Evolutionary conservation across 2,113 vertebrate genomes (phyloP).

Genomic region (Seriola aureovittata): DNA sequence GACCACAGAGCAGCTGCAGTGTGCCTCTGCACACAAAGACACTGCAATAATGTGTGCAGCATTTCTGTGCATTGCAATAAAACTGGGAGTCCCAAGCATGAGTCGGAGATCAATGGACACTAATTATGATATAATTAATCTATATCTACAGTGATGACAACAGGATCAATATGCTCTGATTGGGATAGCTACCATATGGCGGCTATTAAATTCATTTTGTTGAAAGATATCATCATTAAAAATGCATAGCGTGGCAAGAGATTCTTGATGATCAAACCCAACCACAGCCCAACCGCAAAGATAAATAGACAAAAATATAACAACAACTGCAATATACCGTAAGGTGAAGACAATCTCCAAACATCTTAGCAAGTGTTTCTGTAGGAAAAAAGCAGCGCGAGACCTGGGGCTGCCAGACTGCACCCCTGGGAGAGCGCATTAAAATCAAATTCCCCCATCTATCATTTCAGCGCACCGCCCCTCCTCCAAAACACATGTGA

Average conservation of each 20-base stretch:
- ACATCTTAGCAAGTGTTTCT: conserved; percentile 20
- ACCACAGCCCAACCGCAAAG: background rate
- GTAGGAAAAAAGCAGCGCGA: conserved; percentile 30
- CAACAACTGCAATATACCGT: background rate
- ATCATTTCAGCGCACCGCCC: conserved; percentile 57
- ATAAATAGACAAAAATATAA: background rate
- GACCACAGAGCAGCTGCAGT: conserved; percentile 74
- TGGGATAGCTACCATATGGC: conserved; percentile 12
- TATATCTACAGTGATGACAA: background rate
- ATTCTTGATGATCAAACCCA: background rate
- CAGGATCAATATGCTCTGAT: conserved; percentile 30
- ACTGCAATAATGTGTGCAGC: conserved; percentile 38
- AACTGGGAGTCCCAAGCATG: background rate
- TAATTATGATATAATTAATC: conserved; percentile 13
- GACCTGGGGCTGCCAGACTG: conserved; percentile 52
- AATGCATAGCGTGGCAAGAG: conserved; percentile 14
- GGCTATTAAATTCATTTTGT: conserved; percentile 22
- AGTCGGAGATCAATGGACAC: background rate
- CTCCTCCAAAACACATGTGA: conserved; percentile 43
- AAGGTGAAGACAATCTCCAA: conserved; percentile 1
- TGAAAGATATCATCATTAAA: conserved; percentile 40
- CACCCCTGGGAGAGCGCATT: conserved; percentile 67
- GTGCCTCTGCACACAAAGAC: conserved; percentile 76
- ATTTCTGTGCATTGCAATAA: conserved; percentile 39
- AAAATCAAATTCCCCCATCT: conserved; percentile 70